Evolutionary conservation across 1,140 invertebrate genomes (phyloP).

Genomic region (Parapsyche elsis): DNA sequence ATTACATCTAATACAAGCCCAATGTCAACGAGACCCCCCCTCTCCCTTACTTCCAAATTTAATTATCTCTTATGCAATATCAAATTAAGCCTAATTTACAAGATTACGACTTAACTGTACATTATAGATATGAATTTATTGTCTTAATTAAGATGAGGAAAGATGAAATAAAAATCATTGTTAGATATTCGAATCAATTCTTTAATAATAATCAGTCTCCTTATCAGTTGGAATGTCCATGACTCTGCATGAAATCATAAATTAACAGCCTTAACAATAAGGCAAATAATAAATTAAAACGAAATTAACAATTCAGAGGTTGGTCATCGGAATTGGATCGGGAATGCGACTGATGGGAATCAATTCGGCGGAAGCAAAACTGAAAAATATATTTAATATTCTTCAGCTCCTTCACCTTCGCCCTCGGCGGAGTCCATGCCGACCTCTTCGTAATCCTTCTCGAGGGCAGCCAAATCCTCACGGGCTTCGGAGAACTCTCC

Average conservation of each 20-base stretch:
- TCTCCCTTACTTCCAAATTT: too few relatives aligned
- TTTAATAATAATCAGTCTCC: conserved; percentile 30
- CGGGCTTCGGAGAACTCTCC: conserved; percentile 88
- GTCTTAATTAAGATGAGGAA: not conserved
- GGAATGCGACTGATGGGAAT: not conserved
- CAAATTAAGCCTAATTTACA: too few relatives aligned
- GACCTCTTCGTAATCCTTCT: conserved; percentile 88
- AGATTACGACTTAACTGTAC: too few relatives aligned
- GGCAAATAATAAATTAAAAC: conserved; percentile 11
- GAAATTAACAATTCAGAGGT: conserved; percentile 4
- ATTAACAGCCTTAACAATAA: not conserved
- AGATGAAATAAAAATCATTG: not conserved
- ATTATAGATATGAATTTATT: too few relatives aligned
- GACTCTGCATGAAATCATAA: not conserved
- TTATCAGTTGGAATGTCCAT: conserved; percentile 16
- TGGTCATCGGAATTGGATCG: not conserved
- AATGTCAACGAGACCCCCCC: too few relatives aligned
- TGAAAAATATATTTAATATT: conserved; percentile 60
- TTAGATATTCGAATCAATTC: conserved; percentile 17
- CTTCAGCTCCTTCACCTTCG: conserved; percentile 78
- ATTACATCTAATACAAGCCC: too few relatives aligned
- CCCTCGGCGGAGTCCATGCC: conserved; percentile 80
- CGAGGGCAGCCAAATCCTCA: conserved; percentile 85
- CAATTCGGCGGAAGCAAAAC: conserved; percentile 29
- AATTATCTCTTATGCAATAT: too few relatives aligned